Conservation (phyloP, 64 coral and sea anemone species). For the Orbicella faveolata region DNA sequence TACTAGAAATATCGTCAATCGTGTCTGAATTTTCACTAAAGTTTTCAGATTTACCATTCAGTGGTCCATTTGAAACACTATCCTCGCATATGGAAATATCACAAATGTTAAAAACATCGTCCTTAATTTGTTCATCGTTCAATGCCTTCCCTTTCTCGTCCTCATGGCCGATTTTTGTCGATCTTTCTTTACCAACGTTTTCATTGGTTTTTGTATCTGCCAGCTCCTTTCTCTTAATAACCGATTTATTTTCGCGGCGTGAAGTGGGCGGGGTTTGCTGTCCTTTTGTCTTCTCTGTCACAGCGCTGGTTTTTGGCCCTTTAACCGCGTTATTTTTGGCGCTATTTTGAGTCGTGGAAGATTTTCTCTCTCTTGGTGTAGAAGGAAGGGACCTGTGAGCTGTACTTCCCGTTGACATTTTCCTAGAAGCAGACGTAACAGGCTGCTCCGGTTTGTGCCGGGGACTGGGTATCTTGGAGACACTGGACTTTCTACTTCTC, state of each 20-base stretch:
- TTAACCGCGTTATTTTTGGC: not conserved
- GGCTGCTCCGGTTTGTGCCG: conserved; percentile 8
- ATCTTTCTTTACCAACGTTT: not conserved
- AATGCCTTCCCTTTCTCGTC: not conserved
- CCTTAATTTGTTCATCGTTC: not conserved
- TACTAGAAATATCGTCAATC: not conserved
- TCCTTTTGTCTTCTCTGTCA: not conserved
- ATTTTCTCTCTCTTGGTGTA: conserved; percentile 20
- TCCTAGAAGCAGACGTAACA: not conserved
- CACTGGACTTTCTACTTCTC: not conserved
- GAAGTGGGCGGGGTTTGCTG: not conserved
- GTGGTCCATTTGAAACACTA: not conserved
- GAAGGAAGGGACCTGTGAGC: conserved; percentile 11
- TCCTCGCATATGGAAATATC: not conserved
- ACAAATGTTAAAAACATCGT: not conserved
- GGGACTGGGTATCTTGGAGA: conserved; percentile 9
- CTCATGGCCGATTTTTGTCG: not conserved
- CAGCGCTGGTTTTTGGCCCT: not conserved
- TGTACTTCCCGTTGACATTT: conserved; percentile 4
- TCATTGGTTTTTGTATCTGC: not conserved
- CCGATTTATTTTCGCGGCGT: not conserved
- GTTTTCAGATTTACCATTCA: not conserved
- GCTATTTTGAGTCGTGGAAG: conserved; percentile 3
- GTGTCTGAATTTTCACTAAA: not conserved
- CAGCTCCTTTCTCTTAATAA: not conserved